Conservation (phyloP, 2,113 vertebrate genomes). For the Eclectus roratus region DNA sequence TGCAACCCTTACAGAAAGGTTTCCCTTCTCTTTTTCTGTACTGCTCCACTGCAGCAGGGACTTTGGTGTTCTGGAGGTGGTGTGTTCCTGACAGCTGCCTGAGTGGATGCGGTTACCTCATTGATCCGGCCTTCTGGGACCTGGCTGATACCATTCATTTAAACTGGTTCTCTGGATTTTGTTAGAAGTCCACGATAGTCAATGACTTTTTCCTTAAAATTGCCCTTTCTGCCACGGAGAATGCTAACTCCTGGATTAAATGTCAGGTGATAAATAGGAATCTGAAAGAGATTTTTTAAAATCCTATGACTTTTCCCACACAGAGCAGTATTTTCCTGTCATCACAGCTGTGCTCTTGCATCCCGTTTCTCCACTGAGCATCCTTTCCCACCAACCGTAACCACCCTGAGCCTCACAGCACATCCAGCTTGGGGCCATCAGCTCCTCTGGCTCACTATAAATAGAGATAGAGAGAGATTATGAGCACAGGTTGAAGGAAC, state of each 20-base stretch:
- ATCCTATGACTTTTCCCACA: neutral
- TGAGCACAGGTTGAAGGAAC: neutral
- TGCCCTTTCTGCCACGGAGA: neutral
- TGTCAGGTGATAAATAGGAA: neutral
- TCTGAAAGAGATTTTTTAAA: neutral
- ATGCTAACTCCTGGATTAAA: neutral
- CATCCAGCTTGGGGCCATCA: neutral
- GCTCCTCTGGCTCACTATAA: neutral
- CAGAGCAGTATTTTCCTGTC: neutral
- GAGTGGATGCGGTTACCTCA: neutral
- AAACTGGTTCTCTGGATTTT: neutral
- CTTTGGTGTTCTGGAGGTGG: neutral
- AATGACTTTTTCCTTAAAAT: neutral
- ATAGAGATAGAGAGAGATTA: neutral
- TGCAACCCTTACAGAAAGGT: neutral
- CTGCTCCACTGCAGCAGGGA: neutral
- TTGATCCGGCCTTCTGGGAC: neutral
- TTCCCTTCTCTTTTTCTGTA: neutral
- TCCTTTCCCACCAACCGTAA: neutral
- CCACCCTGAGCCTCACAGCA: neutral
- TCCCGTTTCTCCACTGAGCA: rapidly evolving
- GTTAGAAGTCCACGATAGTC: neutral
- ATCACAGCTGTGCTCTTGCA: neutral
- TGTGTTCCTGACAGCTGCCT: neutral
- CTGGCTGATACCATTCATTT: neutral